Conservation (phyloP, 2,888 invertebrate species). For the Fabriciana adippe region DNA sequence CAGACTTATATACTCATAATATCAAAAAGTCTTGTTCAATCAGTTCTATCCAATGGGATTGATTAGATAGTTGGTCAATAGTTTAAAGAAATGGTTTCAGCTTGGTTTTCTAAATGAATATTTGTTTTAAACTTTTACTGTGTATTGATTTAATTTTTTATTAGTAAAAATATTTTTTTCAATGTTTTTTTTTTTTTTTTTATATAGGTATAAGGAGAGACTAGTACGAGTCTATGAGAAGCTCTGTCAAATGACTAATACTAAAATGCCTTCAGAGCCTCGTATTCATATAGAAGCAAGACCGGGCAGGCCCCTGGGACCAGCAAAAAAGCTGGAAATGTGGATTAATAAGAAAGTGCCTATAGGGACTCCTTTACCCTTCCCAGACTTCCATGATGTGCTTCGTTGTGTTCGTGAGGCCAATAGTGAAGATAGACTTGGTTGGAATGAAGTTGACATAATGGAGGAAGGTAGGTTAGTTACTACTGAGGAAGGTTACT, state of each 20-base stretch:
- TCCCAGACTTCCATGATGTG: conserved; percentile 83
- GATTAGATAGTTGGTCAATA: no score
- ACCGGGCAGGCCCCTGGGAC: conserved; percentile 62
- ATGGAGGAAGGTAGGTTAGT: conserved; percentile 73
- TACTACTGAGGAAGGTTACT: no score
- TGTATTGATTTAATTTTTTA: not conserved
- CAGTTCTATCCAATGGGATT: no score
- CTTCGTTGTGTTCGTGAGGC: conserved; percentile 69
- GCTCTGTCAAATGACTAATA: conserved; percentile 84
- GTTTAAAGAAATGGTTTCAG: no score
- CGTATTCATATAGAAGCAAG: conserved; percentile 63
- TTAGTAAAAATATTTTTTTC: not conserved
- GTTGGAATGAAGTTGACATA: conserved; percentile 69
- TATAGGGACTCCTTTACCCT: conserved; percentile 66
- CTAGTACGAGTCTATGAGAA: conserved; percentile 79
- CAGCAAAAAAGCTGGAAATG: conserved; percentile 69
- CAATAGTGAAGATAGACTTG: conserved; percentile 65
- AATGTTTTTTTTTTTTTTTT: no score
- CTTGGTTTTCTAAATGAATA: no score
- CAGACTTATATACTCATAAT: no score
- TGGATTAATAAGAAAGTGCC: conserved; percentile 74
- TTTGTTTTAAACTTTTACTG: no score
- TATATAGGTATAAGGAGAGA: conserved; percentile 71
- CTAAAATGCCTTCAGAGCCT: conserved; percentile 74
- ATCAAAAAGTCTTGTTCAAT: no score